Base-by-base conservation (phyloP, 1,140 invertebrate species). In the Drosophila nannoptera region DNA sequence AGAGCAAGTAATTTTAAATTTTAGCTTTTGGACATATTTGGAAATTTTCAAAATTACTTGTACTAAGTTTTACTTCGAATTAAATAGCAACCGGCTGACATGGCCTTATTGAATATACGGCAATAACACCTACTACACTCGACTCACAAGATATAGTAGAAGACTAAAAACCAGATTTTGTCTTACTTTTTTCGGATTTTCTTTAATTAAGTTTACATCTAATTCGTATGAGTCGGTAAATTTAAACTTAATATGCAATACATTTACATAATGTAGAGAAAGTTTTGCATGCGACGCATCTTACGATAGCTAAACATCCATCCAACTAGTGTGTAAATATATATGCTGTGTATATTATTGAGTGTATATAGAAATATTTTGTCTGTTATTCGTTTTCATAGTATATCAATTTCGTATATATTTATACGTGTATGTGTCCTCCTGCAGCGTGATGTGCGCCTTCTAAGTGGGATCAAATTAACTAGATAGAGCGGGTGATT, bases 281-380 rank as follows among this genome's bases (percentile, higher is more conserved):
- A 56, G 46, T 38, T 40, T 62, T 45, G 42, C 43, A 60, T 31
- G 45, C 49, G 59, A 38, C 60, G 56, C 59, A 68, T 70, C 76
- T 84, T 83, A 84, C 50, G 48, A 63, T 61, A 73, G 62, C 76
- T 84, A 84, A 84, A 84, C 80, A 84, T 86, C 77, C 80, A 84
- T 86, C 77, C 81, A 83, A 83, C 80, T 86, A 80, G 66, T 66
- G 76, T 84, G 69, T 86, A 84, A 81, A 84, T 84, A 86, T 84
- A 86, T 77, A 66, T 42, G 38, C 49, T 71, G 69, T 78, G 55
- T 77, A 67, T 84, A 64, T 77, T 64, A 76, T 83, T 76, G 46
- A 70, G 73, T 84, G 77, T 84, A 81, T 86, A 86, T 86, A 81
- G 53, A 80, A 77, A 69, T 77, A 81, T 71, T 72, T 75, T 78